phyloP scores from a whole-genome alignment of 2,113 vertebrate genomes.

The Beaufortia kweichowensis region DNA sequence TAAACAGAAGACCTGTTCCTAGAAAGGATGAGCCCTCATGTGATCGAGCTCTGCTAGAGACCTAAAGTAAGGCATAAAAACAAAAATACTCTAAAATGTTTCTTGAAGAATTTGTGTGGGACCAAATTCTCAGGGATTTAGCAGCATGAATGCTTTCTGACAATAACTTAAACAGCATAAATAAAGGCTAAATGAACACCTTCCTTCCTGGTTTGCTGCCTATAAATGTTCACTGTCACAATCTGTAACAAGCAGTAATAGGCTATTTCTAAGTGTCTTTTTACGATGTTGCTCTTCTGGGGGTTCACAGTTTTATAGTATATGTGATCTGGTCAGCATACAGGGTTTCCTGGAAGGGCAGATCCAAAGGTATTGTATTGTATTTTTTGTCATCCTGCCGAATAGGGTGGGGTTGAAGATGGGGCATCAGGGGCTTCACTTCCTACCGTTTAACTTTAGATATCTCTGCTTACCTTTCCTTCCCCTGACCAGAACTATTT shows the following conservation, averaged over 20 bases:
- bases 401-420: constrained; percentile 31
- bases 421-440: constrained; percentile 63
- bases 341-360: constrained; percentile 45
- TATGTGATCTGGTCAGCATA: constrained; percentile 26
- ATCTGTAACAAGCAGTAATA: constrained; percentile 8
- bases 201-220: constrained; percentile 2
- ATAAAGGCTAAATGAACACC: background rate
- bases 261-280: background rate
- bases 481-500: constrained; percentile 48
- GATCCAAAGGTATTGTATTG: constrained; percentile 67
- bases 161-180: background rate
- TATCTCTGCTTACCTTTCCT: constrained; percentile 66
- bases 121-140: no score
- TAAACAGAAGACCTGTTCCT: constrained; percentile 15
- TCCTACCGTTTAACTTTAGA: constrained; percentile 64
- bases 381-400: constrained; percentile 58
- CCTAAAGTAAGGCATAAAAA: background rate
- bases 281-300: constrained; percentile 38
- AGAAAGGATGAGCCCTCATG: constrained; percentile 28
- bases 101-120: background rate
- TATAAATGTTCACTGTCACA: background rate
- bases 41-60: background rate
- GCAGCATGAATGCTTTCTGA: background rate
- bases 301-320: constrained; percentile 29
- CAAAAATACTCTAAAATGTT: background rate